Conservation (phyloP, 2,888 invertebrate species). For the Pristionchus mayeri region DNA sequence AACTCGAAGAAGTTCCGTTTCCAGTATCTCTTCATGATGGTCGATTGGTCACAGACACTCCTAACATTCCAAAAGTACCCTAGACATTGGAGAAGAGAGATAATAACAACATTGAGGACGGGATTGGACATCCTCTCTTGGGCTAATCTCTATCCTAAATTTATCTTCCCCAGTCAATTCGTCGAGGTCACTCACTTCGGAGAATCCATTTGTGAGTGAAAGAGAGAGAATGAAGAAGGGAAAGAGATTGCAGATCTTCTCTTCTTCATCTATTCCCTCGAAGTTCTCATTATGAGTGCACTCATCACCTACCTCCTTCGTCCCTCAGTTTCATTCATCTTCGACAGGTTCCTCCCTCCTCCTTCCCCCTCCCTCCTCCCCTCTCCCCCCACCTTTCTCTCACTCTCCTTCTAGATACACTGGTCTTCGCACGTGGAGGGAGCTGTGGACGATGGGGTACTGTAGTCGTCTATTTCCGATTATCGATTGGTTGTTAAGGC, state of each 20-base stretch:
- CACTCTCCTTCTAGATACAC: slow-evolving; percentile 5
- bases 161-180: not conserved
- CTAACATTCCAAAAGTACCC: slow-evolving; percentile 24
- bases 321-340: slow-evolving; percentile 4
- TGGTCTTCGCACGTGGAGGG: not conserved
- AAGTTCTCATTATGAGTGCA: slow-evolving; percentile 14
- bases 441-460: slow-evolving; percentile 16
- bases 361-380: too few relatives aligned
- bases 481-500: not conserved
- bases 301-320: slow-evolving; percentile 23
- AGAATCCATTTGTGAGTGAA: not conserved
- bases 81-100: not conserved
- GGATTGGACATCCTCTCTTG: slow-evolving; percentile 19
- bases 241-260: slow-evolving; percentile 14
- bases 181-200: not conserved
- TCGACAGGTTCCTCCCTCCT: not conserved
- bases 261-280: slow-evolving; percentile 15
- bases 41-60: slow-evolving; percentile 38
- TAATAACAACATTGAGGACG: not conserved
- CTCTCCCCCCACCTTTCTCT: too few relatives aligned
- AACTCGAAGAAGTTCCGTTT: too few relatives aligned
- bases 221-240: not conserved
- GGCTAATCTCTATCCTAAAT: not conserved
- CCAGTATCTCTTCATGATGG: slow-evolving; percentile 30
- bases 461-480: not conserved